Percentiles rank a stretch among this genome's conserved stretches.
Evolutionary conservation across 2,888 invertebrate species (phyloP).

Genomic region (Melieria crassipennis): DNA sequence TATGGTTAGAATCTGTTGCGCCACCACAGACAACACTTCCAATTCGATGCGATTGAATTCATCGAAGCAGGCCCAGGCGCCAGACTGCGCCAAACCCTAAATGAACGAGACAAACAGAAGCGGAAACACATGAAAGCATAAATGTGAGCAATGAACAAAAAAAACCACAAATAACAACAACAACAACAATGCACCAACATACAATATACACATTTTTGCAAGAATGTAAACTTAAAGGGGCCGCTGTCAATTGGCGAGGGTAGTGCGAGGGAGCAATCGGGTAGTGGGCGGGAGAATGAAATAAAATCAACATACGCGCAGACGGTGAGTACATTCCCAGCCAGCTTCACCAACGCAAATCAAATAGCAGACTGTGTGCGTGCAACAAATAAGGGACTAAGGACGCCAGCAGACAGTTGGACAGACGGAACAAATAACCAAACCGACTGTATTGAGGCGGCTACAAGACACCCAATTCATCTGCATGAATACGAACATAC

Average conservation of each 20-base stretch:
- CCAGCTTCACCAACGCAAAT: too few relatives aligned
- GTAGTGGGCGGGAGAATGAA: too few relatives aligned
- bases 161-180: constrained; percentile 5
- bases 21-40: constrained; percentile 92
- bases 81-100: constrained; percentile 87
- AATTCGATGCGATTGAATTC: constrained; percentile 94
- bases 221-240: not conserved
- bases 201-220: not conserved
- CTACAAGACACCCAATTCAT: too few relatives aligned
- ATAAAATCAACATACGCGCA: not conserved
- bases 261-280: too few relatives aligned
- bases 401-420: too few relatives aligned
- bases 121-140: constrained; percentile 2
- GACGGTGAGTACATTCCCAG: not conserved
- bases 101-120: constrained; percentile 26
- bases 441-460: too few relatives aligned
- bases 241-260: too few relatives aligned
- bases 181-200: constrained; percentile 16
- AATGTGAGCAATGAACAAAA: not conserved
- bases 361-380: too few relatives aligned
- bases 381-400: too few relatives aligned
- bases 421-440: too few relatives aligned
- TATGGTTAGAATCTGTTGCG: constrained; percentile 92
- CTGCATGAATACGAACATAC: too few relatives aligned
- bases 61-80: constrained; percentile 95